Evolutionary conservation across 2,113 vertebrate species (phyloP), one percentile per base, ranked within the genome.

Genomic region (Cyanoderma ruficeps): DNA sequence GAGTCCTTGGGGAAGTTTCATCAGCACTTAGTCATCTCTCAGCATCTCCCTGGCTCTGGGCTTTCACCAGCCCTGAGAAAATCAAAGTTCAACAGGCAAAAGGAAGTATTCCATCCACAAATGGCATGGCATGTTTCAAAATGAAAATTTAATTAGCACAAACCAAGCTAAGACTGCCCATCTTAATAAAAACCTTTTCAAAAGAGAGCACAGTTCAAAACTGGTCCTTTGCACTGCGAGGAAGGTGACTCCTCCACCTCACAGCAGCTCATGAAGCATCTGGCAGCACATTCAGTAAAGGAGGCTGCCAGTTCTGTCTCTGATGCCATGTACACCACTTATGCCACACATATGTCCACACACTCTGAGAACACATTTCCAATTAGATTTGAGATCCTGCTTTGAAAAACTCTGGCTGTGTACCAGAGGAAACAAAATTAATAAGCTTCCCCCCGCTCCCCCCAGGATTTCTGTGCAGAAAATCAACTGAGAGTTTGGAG

Each of bases 341-440:
- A 84, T 60, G n/a, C 49, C 75, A 63, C 81, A 92, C 47, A 52
- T 33, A 41, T 70, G 68, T 84, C 83, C 87, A 90, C 71, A 57
- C 35, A 67, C 53, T 64, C 41, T 9, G 17, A 93, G 65, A 69
- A 46, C 77, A 84, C 61, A 57, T 89, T 92, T 82, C 81, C 77
- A 94, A 91, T 87, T 56, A 92, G 57, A 67, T 17, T 57, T 94
- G 25, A 84, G 60, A 78, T 87, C 37, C 56, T 64, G 56, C 77
- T 89, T 84, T 87, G 77, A 71, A 84, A 89, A 83, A 89, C 50
- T 56, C 80, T 90, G 80, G 86, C 76, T 87, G 75, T 3, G 1
- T 53, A 89, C 72, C 80, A 94, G 87, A 87, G 52, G 52, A 83
- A 95, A 80, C 44, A 65, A 76, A 89, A 87, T 64, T 55, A 75